A percentile compares a stretch with the other conserved stretches of the same genome.
phyloP scores from a whole-genome alignment of 2,113 vertebrate genomes.

The Paracanthobrama guichenoti region DNA sequence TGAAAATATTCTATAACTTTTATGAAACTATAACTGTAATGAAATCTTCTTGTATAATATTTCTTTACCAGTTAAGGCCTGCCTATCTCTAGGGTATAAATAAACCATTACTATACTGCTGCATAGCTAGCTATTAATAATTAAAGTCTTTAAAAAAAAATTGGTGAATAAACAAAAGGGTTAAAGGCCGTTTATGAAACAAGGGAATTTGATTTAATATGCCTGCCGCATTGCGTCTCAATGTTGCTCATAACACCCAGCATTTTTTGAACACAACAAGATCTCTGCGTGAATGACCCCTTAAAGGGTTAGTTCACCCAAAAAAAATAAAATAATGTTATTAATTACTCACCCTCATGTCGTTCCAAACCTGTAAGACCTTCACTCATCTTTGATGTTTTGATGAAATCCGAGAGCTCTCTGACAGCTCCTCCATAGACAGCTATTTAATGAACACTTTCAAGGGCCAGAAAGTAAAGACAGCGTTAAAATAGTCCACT shows the following conservation, averaged over 20 bases:
- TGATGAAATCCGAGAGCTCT: not conserved
- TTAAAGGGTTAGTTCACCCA: not conserved
- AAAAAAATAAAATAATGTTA: not conserved
- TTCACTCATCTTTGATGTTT: not conserved
- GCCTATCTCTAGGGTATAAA: not conserved
- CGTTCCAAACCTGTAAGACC: not conserved
- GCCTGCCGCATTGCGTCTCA: not conserved
- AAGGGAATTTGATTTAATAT: not conserved
- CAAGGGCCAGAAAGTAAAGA: too few species aligned
- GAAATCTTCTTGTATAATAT: not conserved
- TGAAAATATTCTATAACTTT: not conserved
- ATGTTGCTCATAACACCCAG: not conserved
- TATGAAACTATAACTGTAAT: not conserved
- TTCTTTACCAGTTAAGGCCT: not conserved
- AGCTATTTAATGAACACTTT: too few species aligned
- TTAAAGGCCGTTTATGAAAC: not conserved
- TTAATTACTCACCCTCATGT: not conserved
- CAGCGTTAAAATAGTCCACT: too few species aligned
- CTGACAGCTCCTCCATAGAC: not conserved
- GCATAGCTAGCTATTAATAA: conserved; percentile 4
- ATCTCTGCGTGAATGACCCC: not conserved
- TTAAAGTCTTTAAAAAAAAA: not conserved
- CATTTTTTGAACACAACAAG: not conserved
- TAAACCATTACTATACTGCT: not conserved
- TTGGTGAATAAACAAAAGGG: not conserved